phyloP scores from a whole-genome alignment of 2,113 vertebrate genomes.

The Cardinalis cardinalis region DNA sequence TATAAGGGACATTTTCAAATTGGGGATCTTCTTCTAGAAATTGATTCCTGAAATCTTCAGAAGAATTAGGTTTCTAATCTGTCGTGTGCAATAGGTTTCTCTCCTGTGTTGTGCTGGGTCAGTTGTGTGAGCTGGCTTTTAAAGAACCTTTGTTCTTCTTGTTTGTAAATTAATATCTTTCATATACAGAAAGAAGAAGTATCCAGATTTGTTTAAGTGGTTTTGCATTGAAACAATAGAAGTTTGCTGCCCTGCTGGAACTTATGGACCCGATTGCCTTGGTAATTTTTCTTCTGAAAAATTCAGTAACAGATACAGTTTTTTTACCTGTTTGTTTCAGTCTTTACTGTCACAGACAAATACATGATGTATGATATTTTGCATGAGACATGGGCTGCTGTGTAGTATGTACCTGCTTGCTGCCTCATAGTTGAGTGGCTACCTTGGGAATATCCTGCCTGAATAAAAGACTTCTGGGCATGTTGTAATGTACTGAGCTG shows the following conservation, averaged over 20 bases:
- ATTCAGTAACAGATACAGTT: not conserved
- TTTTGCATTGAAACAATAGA: constrained; percentile 88
- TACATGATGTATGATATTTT: not conserved
- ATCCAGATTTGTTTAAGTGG: constrained; percentile 90
- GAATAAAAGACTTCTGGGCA: not conserved
- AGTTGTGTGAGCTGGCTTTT: not conserved
- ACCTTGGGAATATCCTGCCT: not conserved
- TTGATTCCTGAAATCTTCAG: not conserved
- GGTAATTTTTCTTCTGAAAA: constrained; percentile 68
- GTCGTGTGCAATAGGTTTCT: not conserved
- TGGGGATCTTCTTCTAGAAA: not conserved
- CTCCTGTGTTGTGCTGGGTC: not conserved
- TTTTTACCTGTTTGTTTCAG: not conserved
- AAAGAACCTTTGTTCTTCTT: not conserved
- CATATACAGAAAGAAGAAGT: constrained; percentile 80
- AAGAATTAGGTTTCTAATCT: not conserved
- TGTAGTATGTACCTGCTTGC: not conserved
- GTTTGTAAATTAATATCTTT: not conserved
- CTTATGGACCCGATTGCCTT: constrained; percentile 85
- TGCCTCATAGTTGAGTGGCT: not conserved
- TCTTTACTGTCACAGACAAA: not conserved
- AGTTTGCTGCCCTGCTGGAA: constrained; percentile 87
- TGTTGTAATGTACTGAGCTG: not conserved
- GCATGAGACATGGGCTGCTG: not conserved
- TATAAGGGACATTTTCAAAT: not conserved